These are phyloP conservation scores for Cnemophilus loriae DNA, from an alignment of 2,113 vertebrate genomes.

Conservation along the genomic window DNA sequence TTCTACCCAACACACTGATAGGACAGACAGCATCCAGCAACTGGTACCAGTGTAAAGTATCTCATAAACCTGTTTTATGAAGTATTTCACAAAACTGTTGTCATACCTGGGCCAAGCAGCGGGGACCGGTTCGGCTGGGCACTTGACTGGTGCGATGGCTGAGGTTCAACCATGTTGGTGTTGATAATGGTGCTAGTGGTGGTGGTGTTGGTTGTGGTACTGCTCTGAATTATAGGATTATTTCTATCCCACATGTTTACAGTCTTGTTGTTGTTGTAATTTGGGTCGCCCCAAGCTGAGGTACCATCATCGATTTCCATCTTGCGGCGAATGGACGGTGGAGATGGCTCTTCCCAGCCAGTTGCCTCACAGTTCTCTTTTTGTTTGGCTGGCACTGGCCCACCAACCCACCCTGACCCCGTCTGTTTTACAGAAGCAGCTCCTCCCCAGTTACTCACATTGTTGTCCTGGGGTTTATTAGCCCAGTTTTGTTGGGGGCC, in stretches of 20 bases:
- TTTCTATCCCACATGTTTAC: constrained; percentile 99
- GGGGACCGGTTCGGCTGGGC: constrained; percentile 84
- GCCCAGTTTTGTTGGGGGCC: constrained; percentile 86
- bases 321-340: constrained; percentile 93
- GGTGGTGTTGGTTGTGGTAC: constrained; percentile 74
- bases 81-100: not conserved
- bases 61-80: not conserved
- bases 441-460: constrained; percentile 89
- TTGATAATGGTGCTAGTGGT: constrained; percentile 77
- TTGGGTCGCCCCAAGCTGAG: constrained; percentile 97
- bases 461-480: constrained; percentile 85
- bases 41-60: fast-evolving
- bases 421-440: constrained; percentile 91
- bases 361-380: constrained; percentile 87
- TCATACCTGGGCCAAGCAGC: constrained; percentile 87
- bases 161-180: constrained; percentile 78
- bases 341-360: constrained; percentile 96
- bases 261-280: constrained; percentile 83
- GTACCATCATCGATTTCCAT: constrained; percentile 99
- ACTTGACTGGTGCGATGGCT: constrained; percentile 79
- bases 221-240: constrained; percentile 83
- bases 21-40: not conserved
- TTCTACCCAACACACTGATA: not conserved
- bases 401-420: constrained; percentile 81
- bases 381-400: constrained; percentile 78